These are phyloP conservation scores for Sarcophaga carnaria DNA, from an alignment of 2,888 invertebrate genomes.

Conservation along the genomic window DNA sequence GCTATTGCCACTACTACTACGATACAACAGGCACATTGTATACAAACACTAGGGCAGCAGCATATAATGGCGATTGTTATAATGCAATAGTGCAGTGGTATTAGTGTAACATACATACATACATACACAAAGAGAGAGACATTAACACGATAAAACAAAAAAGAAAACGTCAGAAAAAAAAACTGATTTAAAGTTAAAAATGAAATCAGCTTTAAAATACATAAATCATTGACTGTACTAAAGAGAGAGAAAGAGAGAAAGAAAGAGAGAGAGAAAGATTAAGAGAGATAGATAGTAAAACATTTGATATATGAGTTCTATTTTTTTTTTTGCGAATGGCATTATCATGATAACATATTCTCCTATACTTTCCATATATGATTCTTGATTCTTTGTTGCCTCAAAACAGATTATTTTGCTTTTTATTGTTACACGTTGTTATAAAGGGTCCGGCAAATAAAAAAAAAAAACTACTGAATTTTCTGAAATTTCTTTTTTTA, in stretches of 20 bases:
- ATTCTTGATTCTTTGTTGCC: neutral
- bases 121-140: neutral
- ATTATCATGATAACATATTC: slow-evolving; percentile 43
- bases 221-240: slow-evolving; percentile 61
- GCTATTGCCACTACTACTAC: neutral
- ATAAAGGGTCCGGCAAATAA: too few relatives aligned
- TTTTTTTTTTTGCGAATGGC: slow-evolving; percentile 4
- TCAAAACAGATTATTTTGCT: neutral
- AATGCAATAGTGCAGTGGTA: neutral
- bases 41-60: neutral
- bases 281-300: slow-evolving; percentile 6
- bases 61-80: neutral
- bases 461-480: too few relatives aligned
- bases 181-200: slow-evolving; percentile 53
- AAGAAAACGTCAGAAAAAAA: neutral
- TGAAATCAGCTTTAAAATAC: slow-evolving; percentile 69
- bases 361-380: neutral
- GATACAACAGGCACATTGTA: neutral
- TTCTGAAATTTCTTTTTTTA: too few relatives aligned
- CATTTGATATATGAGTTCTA: slow-evolving; percentile 68
- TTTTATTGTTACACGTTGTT: slow-evolving; percentile 8
- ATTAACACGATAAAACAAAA: neutral
- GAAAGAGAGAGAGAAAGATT: neutral
- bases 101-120: neutral
- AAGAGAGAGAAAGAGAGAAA: neutral